Base-by-base conservation (phyloP, 2,113 vertebrate genomes). In the Psittacara wagleri region DNA sequence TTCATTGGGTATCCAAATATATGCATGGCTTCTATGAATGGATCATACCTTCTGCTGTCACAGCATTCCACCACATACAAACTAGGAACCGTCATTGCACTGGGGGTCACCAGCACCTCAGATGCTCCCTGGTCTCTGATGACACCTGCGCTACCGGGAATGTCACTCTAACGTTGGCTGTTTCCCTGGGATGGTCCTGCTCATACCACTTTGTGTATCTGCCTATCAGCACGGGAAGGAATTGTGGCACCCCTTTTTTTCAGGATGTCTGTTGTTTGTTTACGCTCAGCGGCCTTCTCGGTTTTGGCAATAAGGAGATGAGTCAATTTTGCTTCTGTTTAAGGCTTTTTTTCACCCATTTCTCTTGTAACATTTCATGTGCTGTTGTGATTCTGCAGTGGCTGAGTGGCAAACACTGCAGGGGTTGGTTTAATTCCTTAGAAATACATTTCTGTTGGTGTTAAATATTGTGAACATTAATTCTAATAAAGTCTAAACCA, bases 291-390 rank as follows among this genome's bases (percentile, higher is more conserved):
- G 0, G 35, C 83, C 68, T 61, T 88, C 86, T 94, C 0, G 8
- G 86, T 84, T 95, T 96, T 95, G 95, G 94, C 92, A 96, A 95
- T 96, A 96, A 75, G 86, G 62, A 82, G 90, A 96, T 93, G 96
- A 97, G 80, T 96, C 92, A 94, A 77, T 94, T 94, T 95, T 92
- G 86, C 90, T 96, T 96, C 92, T 95, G 73, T 86, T 95, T 79
- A 75, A 93, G 77, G 70, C 46, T 85, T 91, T 86, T 81, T 91
- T 96, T 96, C 70, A 69, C 61, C 62, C 62, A 2, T 92, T 89
- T 88, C 57, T 88, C 86, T 57, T 79, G 48, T 86, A 75, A 69
- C 17, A 12, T 79, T 95, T 82, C 10, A 33, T 86, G 57, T 66
- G 31, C 73, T 57, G n/a, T 84, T 93, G 74, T 64, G 78, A 57